Evolutionary conservation across 2,888 invertebrate species (phyloP).

Genomic region (Ligdia adustata): DNA sequence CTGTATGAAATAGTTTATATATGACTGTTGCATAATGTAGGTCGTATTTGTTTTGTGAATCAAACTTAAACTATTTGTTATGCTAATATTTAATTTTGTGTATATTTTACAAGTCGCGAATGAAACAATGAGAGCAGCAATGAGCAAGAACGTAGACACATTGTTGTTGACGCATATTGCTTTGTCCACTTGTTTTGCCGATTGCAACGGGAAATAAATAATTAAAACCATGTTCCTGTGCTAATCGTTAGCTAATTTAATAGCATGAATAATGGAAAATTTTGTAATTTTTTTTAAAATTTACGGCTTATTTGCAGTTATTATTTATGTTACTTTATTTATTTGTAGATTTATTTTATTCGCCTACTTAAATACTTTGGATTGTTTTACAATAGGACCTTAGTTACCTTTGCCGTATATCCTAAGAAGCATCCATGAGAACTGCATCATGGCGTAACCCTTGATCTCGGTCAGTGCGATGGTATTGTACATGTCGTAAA

Average conservation of each 20-base stretch:
- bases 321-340: no score
- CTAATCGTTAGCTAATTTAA: no score
- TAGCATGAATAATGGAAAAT: no score
- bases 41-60: conserved; percentile 6
- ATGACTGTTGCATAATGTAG: neutral
- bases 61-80: conserved; percentile 1
- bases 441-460: conserved; percentile 95
- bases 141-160: neutral
- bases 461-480: conserved; percentile 93
- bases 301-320: no score
- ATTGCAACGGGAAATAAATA: conserved; percentile 13
- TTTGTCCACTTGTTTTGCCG: neutral
- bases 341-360: no score
- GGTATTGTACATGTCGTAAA: conserved; percentile 91
- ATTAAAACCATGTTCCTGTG: no score
- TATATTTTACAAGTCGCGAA: conserved; percentile 4
- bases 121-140: conserved; percentile 2
- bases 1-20: neutral
- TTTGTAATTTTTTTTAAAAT: no score
- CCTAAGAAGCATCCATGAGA: conserved; percentile 93
- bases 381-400: no score
- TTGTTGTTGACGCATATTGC: conserved; percentile 3
- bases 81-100: conserved; percentile 9
- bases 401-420: conserved; percentile 91
- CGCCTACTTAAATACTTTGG: no score